phyloP scores from a whole-genome alignment of 2,113 vertebrate genomes.

The Dasyornis broadbenti region DNA sequence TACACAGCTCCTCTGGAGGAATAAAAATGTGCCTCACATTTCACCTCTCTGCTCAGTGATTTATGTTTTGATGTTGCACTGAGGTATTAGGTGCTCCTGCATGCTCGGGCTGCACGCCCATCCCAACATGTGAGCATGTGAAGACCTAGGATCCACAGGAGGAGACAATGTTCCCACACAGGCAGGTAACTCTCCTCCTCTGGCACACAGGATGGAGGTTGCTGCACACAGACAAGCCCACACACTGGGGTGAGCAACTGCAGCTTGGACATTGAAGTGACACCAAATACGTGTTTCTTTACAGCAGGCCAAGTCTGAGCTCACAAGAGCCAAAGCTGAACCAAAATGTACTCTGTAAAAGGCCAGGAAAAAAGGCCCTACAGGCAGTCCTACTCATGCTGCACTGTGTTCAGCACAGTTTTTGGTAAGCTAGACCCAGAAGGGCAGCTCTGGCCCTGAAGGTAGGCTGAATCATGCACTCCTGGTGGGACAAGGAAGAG shows the following conservation, averaged over 20 bases:
- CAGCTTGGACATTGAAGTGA: not conserved
- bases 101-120: not conserved
- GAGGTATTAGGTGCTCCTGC: not conserved
- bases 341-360: fast-evolving
- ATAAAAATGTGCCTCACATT: not conserved
- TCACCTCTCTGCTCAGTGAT: not conserved
- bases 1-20: not conserved
- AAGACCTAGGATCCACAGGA: not conserved
- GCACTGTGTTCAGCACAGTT: not conserved
- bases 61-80: not conserved
- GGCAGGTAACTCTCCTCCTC: not conserved
- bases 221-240: not conserved
- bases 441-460: not conserved
- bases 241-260: not conserved
- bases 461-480: not conserved
- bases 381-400: not conserved
- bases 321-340: not conserved
- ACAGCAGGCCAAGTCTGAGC: not conserved
- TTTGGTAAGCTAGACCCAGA: not conserved
- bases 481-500: not conserved
- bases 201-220: not conserved
- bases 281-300: not conserved
- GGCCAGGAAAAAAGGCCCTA: not conserved
- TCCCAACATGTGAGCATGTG: fast-evolving
- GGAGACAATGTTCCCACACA: fast-evolving